A percentile compares a stretch with the other conserved stretches of the same genome.
phyloP scores from a whole-genome alignment of 2,113 vertebrate species.

The Pterophyllum scalare region DNA sequence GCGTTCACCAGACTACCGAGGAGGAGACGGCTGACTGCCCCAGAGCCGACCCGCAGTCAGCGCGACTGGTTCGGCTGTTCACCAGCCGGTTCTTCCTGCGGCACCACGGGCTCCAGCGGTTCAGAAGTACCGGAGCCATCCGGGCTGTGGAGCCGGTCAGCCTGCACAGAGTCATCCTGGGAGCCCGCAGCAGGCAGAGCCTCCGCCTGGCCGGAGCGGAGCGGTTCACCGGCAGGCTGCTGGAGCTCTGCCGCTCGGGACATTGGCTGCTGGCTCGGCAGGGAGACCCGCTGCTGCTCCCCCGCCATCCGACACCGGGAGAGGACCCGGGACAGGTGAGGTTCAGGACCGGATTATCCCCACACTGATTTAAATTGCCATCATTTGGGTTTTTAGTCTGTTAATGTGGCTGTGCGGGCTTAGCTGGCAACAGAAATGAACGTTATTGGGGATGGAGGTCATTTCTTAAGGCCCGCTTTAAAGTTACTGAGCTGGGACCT shows the following conservation, averaged over 20 bases:
- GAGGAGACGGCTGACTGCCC: constrained; percentile 59
- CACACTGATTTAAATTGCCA: background rate
- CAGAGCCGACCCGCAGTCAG: background rate
- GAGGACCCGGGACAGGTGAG: constrained; percentile 59
- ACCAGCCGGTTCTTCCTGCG: constrained; percentile 67
- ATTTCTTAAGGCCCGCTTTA: too few relatives aligned
- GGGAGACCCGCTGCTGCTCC: constrained; percentile 74
- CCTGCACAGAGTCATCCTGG: constrained; percentile 75
- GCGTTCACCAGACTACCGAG: constrained; percentile 62
- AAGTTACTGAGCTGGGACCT: too few relatives aligned
- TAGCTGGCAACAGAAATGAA: too few relatives aligned
- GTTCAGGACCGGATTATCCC: background rate
- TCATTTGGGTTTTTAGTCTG: too few relatives aligned
- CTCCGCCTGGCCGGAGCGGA: constrained; percentile 68
- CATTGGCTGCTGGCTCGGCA: constrained; percentile 72
- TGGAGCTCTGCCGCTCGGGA: constrained; percentile 66
- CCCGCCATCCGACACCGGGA: constrained; percentile 58
- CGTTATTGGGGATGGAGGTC: too few relatives aligned
- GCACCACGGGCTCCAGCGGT: constrained; percentile 63
- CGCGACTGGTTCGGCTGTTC: constrained; percentile 71
- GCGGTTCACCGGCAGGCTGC: constrained; percentile 64
- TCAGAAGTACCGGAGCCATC: constrained; percentile 38
- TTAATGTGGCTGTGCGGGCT: too few relatives aligned
- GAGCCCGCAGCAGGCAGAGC: constrained; percentile 67
- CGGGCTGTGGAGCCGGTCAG: constrained; percentile 60